Evolutionary conservation across 1,140 invertebrate genomes (phyloP).

Genomic region (Schlechtendalia chinensis): DNA sequence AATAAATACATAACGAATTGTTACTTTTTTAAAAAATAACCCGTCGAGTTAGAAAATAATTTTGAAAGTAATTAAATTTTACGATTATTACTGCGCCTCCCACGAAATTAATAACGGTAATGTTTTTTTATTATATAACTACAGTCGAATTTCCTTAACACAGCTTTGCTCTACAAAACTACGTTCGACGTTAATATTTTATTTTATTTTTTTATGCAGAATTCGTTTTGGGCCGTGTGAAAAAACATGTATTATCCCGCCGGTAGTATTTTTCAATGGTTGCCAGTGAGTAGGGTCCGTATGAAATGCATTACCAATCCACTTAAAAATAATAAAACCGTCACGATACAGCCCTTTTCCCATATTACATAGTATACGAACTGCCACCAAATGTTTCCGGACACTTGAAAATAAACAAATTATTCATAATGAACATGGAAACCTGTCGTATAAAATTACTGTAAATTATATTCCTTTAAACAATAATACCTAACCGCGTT

Average conservation of each 20-base stretch:
- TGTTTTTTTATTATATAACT: neutral
- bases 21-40: too few relatives aligned
- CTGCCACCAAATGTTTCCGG: neutral
- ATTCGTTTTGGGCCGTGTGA: neutral
- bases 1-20: neutral
- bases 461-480: neutral
- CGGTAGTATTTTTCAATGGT: neutral
- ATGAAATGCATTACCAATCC: slow-evolving; percentile 13
- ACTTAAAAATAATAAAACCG: slow-evolving; percentile 30
- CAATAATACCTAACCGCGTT: too few relatives aligned
- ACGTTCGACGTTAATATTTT: too few relatives aligned
- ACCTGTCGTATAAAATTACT: neutral
- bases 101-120: neutral
- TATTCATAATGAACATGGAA: slow-evolving; percentile 1
- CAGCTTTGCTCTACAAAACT: too few relatives aligned
- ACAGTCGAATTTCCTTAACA: neutral
- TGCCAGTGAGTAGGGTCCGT: too few relatives aligned
- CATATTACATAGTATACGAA: neutral
- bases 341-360: neutral
- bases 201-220: neutral
- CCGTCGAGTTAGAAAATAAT: neutral
- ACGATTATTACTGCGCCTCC: too few relatives aligned
- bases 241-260: slow-evolving; percentile 2
- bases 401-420: slow-evolving; percentile 35
- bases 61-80: neutral